Conservation (phyloP, 2,113 vertebrate species). For the Ancistrus triradiatus region DNA sequence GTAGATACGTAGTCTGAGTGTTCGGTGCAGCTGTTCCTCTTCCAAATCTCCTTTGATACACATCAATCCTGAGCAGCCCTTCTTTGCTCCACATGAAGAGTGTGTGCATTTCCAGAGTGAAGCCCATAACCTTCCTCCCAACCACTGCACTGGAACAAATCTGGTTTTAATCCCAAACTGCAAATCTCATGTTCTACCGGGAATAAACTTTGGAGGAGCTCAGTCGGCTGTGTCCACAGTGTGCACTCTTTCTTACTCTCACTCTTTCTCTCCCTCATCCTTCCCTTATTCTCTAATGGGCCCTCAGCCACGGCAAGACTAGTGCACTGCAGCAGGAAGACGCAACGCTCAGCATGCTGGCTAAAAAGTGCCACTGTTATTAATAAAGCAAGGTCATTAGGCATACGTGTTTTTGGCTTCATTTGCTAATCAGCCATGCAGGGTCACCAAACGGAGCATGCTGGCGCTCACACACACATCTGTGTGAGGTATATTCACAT, state of each 20-base stretch:
- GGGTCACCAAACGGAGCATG: conserved; percentile 17
- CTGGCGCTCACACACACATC: too few species aligned
- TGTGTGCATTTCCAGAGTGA: conserved; percentile 38
- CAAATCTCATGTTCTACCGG: conserved; percentile 43
- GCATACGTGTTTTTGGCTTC: conserved; percentile 46
- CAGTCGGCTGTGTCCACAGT: conserved; percentile 36
- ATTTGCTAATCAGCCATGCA: conserved; percentile 45
- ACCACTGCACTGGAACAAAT: conserved; percentile 48
- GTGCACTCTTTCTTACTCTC: conserved; percentile 8
- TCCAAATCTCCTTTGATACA: conserved; percentile 40
- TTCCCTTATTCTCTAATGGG: conserved; percentile 14
- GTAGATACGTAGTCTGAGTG: conserved; percentile 13
- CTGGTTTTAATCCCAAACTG: conserved; percentile 46
- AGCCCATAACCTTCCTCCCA: conserved; percentile 27
- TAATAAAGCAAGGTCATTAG: conserved; percentile 52
- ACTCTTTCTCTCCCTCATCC: conserved; percentile 3
- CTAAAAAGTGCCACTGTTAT: conserved; percentile 30
- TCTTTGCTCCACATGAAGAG: conserved; percentile 20
- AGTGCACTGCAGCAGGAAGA: conserved; percentile 12
- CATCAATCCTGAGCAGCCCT: conserved; percentile 37
- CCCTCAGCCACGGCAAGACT: conserved; percentile 1
- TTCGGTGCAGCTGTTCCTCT: conserved; percentile 35
- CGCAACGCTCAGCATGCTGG: conserved; percentile 28
- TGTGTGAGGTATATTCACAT: too few species aligned
- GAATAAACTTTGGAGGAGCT: conserved; percentile 37